Conservation (phyloP, 1,140 invertebrate genomes). For the Hetaerina americana region DNA sequence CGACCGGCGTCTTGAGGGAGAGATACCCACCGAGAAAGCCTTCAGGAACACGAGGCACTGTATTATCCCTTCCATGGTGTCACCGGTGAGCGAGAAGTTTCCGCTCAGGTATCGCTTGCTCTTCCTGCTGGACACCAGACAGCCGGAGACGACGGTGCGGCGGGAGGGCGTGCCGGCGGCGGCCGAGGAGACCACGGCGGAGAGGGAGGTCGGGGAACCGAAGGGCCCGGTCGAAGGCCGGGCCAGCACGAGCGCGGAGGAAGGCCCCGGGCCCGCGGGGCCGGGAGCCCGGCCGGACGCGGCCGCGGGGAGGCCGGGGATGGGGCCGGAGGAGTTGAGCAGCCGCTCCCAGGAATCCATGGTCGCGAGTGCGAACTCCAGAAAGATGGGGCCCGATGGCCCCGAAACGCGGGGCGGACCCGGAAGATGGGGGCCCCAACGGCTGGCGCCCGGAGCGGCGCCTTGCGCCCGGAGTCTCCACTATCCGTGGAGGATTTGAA, state of each 20-base stretch:
- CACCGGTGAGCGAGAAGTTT: conserved; percentile 73
- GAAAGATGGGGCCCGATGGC: neutral
- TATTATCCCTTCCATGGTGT: conserved; percentile 84
- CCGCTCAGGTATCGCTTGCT: conserved; percentile 62
- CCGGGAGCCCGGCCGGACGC: conserved; percentile 34
- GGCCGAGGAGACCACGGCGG: conserved; percentile 34
- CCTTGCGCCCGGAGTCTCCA: neutral
- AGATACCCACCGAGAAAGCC: conserved; percentile 70
- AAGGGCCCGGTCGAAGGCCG: conserved; percentile 32
- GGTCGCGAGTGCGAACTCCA: neutral
- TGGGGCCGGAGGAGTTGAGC: conserved; percentile 33
- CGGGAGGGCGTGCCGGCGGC: conserved; percentile 29
- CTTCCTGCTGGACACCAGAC: conserved; percentile 43
- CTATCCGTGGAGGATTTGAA: neutral
- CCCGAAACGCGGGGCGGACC: conserved; percentile 16
- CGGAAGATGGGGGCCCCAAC: neutral
- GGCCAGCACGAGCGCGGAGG: conserved; percentile 18
- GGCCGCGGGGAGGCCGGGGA: conserved; percentile 35
- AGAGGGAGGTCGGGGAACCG: neutral
- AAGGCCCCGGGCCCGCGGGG: conserved; percentile 48
- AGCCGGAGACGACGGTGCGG: conserved; percentile 16
- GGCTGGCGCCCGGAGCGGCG: neutral
- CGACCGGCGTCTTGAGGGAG: neutral
- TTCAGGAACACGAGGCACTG: conserved; percentile 84
- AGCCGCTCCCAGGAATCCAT: conserved; percentile 67